Evolutionary conservation across 1,140 invertebrate genomes (phyloP).

Genomic region (Phymastichus coffea): DNA sequence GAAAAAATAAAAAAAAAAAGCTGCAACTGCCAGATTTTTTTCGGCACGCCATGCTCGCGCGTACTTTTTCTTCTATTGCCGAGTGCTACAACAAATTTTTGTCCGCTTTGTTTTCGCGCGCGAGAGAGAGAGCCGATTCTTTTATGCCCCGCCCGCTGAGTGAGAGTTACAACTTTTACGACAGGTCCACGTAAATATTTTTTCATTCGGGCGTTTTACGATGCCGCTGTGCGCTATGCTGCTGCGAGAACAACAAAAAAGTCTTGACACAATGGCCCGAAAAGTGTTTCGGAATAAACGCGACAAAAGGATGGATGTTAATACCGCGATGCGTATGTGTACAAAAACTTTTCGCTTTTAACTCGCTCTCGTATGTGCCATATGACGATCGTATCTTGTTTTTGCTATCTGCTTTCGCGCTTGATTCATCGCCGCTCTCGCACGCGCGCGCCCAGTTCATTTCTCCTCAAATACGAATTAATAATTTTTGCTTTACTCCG

Average conservation of each 20-base stretch:
- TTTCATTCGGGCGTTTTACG: slow-evolving; percentile 18
- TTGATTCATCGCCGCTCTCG: too few species aligned
- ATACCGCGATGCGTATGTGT: too few species aligned
- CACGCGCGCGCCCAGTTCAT: too few species aligned
- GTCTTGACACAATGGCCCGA: slow-evolving; percentile 6
- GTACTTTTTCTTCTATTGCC: slow-evolving; percentile 1
- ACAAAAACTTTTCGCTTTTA: too few species aligned
- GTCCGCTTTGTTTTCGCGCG: too few species aligned
- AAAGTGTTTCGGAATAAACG: neutral
- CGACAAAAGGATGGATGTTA: neutral
- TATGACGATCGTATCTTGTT: too few species aligned
- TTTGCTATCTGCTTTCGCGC: too few species aligned
- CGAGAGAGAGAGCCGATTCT: slow-evolving; percentile 13
- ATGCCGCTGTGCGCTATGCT: neutral
- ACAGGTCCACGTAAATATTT: slow-evolving; percentile 22
- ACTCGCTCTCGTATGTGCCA: too few species aligned
- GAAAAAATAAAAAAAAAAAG: too few species aligned
- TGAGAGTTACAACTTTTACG: slow-evolving; percentile 25
- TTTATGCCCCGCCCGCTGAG: slow-evolving; percentile 7
- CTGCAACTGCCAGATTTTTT: slow-evolving; percentile 18
- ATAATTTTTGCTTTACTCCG: too few species aligned
- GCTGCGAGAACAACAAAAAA: neutral
- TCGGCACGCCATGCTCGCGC: neutral
- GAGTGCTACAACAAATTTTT: too few species aligned
- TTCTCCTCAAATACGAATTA: too few species aligned